These are phyloP conservation scores for Dynastes maya DNA, from an alignment of 2,888 invertebrate genomes.

Conservation along the genomic window DNA sequence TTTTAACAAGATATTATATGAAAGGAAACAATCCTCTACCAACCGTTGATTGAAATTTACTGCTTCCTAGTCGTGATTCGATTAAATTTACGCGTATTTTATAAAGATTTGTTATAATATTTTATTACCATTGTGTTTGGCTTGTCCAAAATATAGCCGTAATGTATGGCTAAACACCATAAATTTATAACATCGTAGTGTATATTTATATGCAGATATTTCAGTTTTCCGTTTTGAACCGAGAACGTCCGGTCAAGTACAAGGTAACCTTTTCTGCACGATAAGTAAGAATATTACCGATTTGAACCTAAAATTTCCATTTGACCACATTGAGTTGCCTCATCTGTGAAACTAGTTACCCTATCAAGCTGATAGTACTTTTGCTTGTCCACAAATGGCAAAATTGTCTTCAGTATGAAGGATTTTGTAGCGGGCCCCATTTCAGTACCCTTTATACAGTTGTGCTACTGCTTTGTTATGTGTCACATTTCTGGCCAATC, in stretches of 20 bases:
- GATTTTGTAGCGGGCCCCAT: too few species aligned
- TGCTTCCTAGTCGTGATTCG: background rate
- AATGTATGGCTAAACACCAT: background rate
- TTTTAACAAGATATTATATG: background rate
- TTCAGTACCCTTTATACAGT: too few species aligned
- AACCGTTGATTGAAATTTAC: constrained; percentile 11
- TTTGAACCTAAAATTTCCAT: background rate
- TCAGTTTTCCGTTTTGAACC: background rate
- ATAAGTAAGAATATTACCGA: background rate
- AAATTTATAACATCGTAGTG: background rate
- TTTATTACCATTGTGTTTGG: constrained; percentile 3
- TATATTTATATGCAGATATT: background rate
- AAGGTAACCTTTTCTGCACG: background rate
- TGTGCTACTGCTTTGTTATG: too few species aligned
- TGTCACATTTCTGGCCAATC: too few species aligned
- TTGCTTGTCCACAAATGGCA: too few species aligned
- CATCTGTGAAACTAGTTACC: too few species aligned
- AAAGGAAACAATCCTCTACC: background rate
- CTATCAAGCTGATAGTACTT: too few species aligned
- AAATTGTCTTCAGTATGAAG: too few species aligned
- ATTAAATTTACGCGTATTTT: background rate
- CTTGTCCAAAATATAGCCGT: background rate
- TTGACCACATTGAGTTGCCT: too few species aligned
- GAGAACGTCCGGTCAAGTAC: background rate
- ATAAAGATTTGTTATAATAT: background rate